Evolutionary conservation across 2,797 vertebrate species (phyloP).

Genomic region (Gymnocypris eckloni): DNA sequence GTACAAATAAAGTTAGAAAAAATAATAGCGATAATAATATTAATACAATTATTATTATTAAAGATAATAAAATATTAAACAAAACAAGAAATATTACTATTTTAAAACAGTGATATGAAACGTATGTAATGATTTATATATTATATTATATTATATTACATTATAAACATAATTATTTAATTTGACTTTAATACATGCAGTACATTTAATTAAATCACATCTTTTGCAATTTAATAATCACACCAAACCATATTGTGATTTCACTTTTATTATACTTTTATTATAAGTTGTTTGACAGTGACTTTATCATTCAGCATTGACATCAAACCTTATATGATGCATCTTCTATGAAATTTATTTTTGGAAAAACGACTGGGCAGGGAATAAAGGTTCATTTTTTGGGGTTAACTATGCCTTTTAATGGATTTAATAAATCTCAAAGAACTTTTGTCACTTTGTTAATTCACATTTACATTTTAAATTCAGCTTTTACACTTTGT

Average conservation of each 20-base stretch:
- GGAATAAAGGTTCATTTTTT: neutral
- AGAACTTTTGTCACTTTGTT: neutral
- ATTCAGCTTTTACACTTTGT: conserved; percentile 1
- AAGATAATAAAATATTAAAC: neutral
- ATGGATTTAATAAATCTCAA: conserved; percentile 1
- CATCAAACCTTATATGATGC: neutral
- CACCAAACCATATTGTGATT: neutral
- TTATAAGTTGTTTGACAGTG: neutral
- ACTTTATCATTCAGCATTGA: neutral
- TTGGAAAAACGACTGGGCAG: neutral
- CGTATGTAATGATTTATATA: neutral
- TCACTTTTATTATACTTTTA: neutral
- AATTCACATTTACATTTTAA: conserved; percentile 14
- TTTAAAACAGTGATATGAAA: neutral
- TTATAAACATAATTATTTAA: neutral
- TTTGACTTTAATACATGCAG: neutral
- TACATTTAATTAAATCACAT: neutral
- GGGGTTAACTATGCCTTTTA: neutral
- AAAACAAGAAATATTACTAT: neutral
- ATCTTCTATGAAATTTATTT: neutral
- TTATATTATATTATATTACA: neutral
- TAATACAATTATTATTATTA: neutral
- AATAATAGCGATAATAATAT: neutral
- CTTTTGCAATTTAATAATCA: neutral
- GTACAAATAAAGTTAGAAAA: neutral